A percentile compares a stretch with the other conserved stretches of the same genome.
Conservation (phyloP, 2,113 vertebrate species). For the Pedionomus torquatus region DNA sequence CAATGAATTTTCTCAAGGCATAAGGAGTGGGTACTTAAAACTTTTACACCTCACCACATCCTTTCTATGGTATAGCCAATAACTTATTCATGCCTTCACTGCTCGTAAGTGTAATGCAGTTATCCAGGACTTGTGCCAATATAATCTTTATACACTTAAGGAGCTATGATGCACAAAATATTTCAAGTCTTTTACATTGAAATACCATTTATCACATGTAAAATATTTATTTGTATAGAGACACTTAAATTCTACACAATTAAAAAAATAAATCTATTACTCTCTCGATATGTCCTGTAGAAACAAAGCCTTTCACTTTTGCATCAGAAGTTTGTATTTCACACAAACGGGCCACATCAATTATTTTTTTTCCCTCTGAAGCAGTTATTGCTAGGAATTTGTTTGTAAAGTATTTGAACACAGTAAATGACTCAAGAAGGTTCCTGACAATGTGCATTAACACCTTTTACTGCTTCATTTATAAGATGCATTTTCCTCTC, state of each 20-base stretch:
- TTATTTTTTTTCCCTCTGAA: not conserved
- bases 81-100: not conserved
- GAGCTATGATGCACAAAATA: not conserved
- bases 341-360: not conserved
- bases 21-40: not conserved
- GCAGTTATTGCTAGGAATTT: not conserved
- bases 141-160: not conserved
- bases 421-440: not conserved
- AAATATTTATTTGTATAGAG: not conserved
- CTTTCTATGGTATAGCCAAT: not conserved
- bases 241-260: not conserved
- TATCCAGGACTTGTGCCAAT: not conserved
- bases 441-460: slow-evolving; percentile 29
- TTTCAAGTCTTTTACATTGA: not conserved
- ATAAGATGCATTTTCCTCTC: not conserved
- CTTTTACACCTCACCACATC: not conserved
- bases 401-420: not conserved
- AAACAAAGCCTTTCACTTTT: not conserved
- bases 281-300: not conserved
- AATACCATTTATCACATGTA: not conserved
- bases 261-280: not conserved
- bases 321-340: not conserved
- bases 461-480: slow-evolving; percentile 17
- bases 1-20: not conserved
- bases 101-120: not conserved